Base-by-base conservation (phyloP, 2,113 vertebrate genomes). In the Bos indicus region DNA sequence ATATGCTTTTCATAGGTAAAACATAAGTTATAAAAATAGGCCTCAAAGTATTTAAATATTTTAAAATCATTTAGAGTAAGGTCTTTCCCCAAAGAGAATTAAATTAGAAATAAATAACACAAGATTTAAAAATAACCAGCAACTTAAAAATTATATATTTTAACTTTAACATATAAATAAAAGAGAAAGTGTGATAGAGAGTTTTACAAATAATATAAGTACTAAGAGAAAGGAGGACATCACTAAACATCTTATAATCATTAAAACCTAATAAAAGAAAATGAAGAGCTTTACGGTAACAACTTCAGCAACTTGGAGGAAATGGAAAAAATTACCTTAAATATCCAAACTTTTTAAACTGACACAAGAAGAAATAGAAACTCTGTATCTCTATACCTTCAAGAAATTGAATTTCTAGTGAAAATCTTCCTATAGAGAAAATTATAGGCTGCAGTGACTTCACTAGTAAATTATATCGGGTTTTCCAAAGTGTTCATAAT, bases 361-460 rank as follows among this genome's bases (percentile, higher is more conserved):
- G 85, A 89, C 33, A n/a, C 71, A 67, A 78, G 52, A 90, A 86
- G 30, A 96, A 90, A 82, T n/a, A 80, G 59, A 96, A 88, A 90
- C 3, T 48, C 12, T 83, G 33, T 94, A 87, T 82, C 12, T 15
- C 7, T 56, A 4, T 54, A 59, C 88, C 43, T 82, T 83, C 71
- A 81, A 83, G 10, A 85, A 83, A 81, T 19, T 54, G 11, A 30
- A 85, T 80, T 84, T 88, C n/a, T 87, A 78, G 46, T 33, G 26
- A 84, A 78, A 88, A 36, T 11, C 5, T 88, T 43, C 19, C 23
- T n/a, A 52, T 23, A 52, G 40, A 74, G 51, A 90, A 83, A 87
- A 83, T 51, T 28, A 62, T 16, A 28, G 2, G 43, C 2, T 9
- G 51, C 13, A 26, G 25, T 82, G 33, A 13, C 9, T 11, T 88